Percentiles rank a stretch among this genome's conserved stretches.
These are phyloP conservation scores for Sialis lutaria DNA, from an alignment of 2,888 invertebrate genomes.

Conservation along the genomic window DNA sequence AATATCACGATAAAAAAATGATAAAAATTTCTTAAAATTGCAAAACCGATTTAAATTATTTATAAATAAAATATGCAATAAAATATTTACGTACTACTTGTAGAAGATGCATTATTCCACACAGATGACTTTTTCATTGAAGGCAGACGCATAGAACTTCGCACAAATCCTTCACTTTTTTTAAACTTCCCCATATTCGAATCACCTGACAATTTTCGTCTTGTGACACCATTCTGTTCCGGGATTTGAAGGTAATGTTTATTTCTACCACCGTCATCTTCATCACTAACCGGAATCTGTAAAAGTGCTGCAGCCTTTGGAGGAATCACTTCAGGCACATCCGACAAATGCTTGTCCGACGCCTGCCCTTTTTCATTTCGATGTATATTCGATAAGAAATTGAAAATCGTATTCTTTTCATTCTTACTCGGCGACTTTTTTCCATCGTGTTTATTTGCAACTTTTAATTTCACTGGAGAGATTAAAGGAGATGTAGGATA, in stretches of 20 bases:
- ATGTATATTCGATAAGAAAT: slow-evolving; percentile 11
- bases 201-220: slow-evolving; percentile 1
- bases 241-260: slow-evolving; percentile 15
- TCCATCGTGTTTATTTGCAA: neutral
- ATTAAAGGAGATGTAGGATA: neutral
- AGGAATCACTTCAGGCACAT: slow-evolving; percentile 33
- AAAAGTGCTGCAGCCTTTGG: slow-evolving; percentile 43
- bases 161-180: slow-evolving; percentile 16
- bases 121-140: neutral
- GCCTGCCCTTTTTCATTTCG: slow-evolving; percentile 11
- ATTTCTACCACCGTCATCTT: slow-evolving; percentile 12
- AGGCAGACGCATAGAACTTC: slow-evolving; percentile 19
- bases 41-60: too few species aligned
- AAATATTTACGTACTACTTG: slow-evolving; percentile 1
- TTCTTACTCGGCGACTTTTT: neutral
- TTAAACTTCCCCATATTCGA: neutral
- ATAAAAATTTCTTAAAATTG: too few species aligned
- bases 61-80: too few species aligned
- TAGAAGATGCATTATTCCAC: slow-evolving; percentile 5
- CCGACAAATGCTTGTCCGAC: slow-evolving; percentile 13
- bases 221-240: slow-evolving; percentile 27
- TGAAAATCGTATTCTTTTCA: slow-evolving; percentile 6
- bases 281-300: slow-evolving; percentile 31
- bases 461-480: neutral
- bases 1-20: too few species aligned